Evolutionary conservation across 2,113 vertebrate species (phyloP).

Genomic region (Platycercus adscitus): DNA sequence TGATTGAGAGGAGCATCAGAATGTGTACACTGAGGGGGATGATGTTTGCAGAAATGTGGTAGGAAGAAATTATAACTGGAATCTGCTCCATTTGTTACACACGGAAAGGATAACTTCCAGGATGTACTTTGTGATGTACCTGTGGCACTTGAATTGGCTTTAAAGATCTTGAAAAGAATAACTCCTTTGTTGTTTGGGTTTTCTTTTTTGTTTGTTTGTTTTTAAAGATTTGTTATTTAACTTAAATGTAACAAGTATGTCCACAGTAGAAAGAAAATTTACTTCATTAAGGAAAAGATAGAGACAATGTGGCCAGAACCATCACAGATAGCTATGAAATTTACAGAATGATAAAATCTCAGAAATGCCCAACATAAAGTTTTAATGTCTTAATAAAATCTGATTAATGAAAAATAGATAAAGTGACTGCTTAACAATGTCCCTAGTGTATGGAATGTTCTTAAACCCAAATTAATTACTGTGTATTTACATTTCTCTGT

Average conservation of each 20-base stretch:
- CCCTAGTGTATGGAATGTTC: slow-evolving; percentile 47
- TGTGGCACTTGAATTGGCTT: background rate
- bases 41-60: background rate
- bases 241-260: background rate
- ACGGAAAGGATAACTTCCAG: background rate
- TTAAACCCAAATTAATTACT: slow-evolving; percentile 57
- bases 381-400: slow-evolving; percentile 61
- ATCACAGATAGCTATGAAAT: background rate
- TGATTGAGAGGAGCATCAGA: slow-evolving; percentile 18
- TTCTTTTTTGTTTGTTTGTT: too few species aligned
- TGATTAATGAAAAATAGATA: slow-evolving; percentile 63
- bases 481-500: slow-evolving; percentile 60
- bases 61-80: background rate
- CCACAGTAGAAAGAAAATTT: slow-evolving; percentile 2
- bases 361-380: slow-evolving; percentile 39
- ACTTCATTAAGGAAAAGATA: background rate
- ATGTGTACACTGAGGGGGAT: background rate
- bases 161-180: background rate
- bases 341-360: slow-evolving; percentile 22
- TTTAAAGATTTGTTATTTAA: background rate
- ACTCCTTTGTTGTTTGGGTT: background rate
- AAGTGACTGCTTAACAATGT: slow-evolving; percentile 53
- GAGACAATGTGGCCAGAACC: background rate
- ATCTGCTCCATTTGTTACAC: background rate
- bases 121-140: background rate